Percentiles rank a stretch among this genome's conserved stretches.
phyloP scores from a whole-genome alignment of 2,888 invertebrate species.

The Mesorhabditis spiculigera region DNA sequence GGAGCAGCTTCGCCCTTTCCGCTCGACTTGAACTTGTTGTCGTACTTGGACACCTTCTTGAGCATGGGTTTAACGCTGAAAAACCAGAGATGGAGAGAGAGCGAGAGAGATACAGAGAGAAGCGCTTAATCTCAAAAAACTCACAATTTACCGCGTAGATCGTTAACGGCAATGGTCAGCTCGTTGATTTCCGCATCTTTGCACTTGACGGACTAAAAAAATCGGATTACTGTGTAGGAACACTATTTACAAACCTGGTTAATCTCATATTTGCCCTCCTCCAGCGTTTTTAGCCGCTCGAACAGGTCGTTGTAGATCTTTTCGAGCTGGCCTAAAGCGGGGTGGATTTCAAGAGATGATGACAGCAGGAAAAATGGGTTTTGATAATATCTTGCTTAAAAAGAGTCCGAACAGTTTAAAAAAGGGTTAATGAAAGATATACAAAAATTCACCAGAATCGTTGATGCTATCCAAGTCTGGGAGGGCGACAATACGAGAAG shows the following conservation, averaged over 20 bases:
- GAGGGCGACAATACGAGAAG: constrained; percentile 87
- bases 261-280: constrained; percentile 83
- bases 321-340: constrained; percentile 41
- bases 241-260: constrained; percentile 71
- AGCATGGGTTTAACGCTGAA: constrained; percentile 61
- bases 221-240: background rate
- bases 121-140: constrained; percentile 32
- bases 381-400: background rate
- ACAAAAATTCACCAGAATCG: constrained; percentile 74
- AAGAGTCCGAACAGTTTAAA: background rate
- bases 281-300: constrained; percentile 67
- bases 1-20: constrained; percentile 21
- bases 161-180: constrained; percentile 97
- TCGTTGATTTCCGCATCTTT: constrained; percentile 77
- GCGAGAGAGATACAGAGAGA: background rate
- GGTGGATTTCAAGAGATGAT: background rate
- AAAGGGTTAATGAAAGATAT: background rate
- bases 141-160: constrained; percentile 94
- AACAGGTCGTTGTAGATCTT: constrained; percentile 53
- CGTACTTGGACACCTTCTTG: constrained; percentile 99
- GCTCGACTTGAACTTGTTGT: constrained; percentile 72
- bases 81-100: constrained; percentile 1
- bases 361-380: constrained; percentile 5
- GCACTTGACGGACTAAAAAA: constrained; percentile 11
- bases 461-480: constrained; percentile 77